Evolutionary conservation across 53 echinoderm and acorn worm genomes (phyloP).

Genomic region (Hippasteria phrygiana): DNA sequence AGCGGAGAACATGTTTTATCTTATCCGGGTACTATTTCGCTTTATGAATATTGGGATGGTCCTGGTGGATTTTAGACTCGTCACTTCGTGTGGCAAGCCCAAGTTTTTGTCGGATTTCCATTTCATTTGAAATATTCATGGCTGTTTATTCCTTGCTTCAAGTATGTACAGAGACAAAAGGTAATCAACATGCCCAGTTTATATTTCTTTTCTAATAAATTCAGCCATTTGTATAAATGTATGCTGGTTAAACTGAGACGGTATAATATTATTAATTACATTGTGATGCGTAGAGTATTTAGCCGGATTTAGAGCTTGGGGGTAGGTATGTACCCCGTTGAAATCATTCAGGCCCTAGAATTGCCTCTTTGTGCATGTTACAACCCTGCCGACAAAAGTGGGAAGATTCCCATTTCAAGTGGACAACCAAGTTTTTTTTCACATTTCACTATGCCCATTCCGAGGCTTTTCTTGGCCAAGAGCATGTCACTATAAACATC

Average conservation of each 20-base stretch:
- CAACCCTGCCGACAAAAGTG: not conserved
- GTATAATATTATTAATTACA: not conserved
- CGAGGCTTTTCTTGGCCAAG: too few species aligned
- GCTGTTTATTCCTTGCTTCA: not conserved
- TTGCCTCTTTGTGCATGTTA: not conserved
- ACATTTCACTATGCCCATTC: too few species aligned
- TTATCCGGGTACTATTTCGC: too few species aligned
- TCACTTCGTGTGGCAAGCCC: not conserved
- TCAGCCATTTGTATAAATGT: constrained; percentile 34
- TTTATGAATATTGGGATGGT: too few species aligned
- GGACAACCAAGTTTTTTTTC: too few species aligned
- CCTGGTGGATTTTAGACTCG: too few species aligned
- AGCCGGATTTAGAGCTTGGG: too few species aligned
- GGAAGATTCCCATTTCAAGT: too few species aligned
- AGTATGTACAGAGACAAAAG: constrained; percentile 28
- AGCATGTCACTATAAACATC: too few species aligned
- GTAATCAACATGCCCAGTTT: constrained; percentile 19
- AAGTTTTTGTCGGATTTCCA: not conserved
- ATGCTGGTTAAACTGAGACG: constrained; percentile 1
- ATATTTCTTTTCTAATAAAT: constrained; percentile 32
- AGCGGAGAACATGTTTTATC: too few species aligned
- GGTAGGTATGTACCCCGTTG: too few species aligned
- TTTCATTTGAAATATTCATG: constrained; percentile 3
- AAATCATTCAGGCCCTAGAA: not conserved
- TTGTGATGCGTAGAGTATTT: not conserved